Base-by-base conservation (phyloP, 2,888 invertebrate species). In the Thymelicus sylvestris region DNA sequence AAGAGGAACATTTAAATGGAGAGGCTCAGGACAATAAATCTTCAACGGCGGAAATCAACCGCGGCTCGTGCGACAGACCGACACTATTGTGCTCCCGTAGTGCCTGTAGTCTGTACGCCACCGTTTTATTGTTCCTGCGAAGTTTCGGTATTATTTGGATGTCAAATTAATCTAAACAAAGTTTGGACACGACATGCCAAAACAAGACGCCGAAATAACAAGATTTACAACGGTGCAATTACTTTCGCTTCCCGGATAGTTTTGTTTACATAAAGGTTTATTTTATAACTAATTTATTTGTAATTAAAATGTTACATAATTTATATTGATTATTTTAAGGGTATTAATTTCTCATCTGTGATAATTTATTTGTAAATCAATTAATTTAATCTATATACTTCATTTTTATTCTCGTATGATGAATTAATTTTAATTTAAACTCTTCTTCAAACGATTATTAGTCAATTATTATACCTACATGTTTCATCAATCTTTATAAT, bases 1-100 rank as follows among this genome's bases (percentile, higher is more conserved):
- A 63, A 47, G 55, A 63, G 68, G 63, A 68, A 68, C 68, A 68
- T 57, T 69, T 69, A 69, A 64, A 69, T 69, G 69, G n/a, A 38
- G 39, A 38, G 7, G n/a, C 59, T 39, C 7, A 39, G n/a, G n/a
- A 59, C 59, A 39, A 59, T 59, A 59, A 59, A 59, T 55, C 55
- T 59, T 39, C 6, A 13, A 31, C 8, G 59, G n/a, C 59, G 59
- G 59, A 59, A 59, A 59, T 59, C 59, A 59, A 59, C 38, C 59
- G 59, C 39, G 39, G 39, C 59, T 59, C 44, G 59, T 8, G 39
- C n/a, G 59, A 59, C 59, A 38, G 24, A 12, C 8, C 38, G 59
- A n/a, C 59, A 39, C 59, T 39, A 38, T 38, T 59, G 59, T 59
- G 59, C 7, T 59, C 13, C 7, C n/a, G n/a, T n/a, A n/a, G n/a